Base-by-base conservation (phyloP, 2,797 vertebrate species). In the Spinibarbus caldwelli region DNA sequence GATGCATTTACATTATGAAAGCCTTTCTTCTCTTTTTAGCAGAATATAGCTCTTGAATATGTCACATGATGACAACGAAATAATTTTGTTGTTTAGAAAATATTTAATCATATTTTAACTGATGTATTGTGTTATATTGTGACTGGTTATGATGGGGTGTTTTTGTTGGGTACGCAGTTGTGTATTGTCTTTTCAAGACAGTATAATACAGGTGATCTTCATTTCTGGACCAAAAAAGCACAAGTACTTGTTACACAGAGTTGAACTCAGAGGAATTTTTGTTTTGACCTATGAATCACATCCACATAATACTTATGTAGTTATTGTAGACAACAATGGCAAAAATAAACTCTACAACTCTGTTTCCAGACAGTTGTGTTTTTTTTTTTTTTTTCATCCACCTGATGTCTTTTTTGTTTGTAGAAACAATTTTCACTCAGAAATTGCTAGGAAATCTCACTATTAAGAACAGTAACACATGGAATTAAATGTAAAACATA, bases 51-150 rank as follows among this genome's bases (percentile, higher is more conserved):
- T 59, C 26, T 41, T 82, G 38, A 45, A 72, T 4, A n/a, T 41
- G 5, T 2, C 26, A 82, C 19, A 3, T 64, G 8, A 83, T 76
- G 41, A 14, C 54, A 73, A 14, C 49, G 21, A 38, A 64, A 49
- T 83, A 49, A 49, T 83, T 49, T 26, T 83, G 57, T 26, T 64
- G 11, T 15, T 67, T 9, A 75, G 7, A 75, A 73, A 21, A 64
- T 83, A 83, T 83, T 83, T 83, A 83, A 75, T 66, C 71, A 38
- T 83, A 66, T 83, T 62, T 29, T 47, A 34, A 64, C 29, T 64
- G 52, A 82, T 73, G 38, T 72, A 19, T 62, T 62, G 5, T 83
- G 70, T 31, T 83, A 36, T 59, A 59, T 43, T 64, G 68, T 62
- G 82, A 66, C 14, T 73, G 49, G 14, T 80, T 64, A n/a, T 34